Conservation (phyloP, 2,888 invertebrate genomes). For the Oxystoma pomonae region DNA sequence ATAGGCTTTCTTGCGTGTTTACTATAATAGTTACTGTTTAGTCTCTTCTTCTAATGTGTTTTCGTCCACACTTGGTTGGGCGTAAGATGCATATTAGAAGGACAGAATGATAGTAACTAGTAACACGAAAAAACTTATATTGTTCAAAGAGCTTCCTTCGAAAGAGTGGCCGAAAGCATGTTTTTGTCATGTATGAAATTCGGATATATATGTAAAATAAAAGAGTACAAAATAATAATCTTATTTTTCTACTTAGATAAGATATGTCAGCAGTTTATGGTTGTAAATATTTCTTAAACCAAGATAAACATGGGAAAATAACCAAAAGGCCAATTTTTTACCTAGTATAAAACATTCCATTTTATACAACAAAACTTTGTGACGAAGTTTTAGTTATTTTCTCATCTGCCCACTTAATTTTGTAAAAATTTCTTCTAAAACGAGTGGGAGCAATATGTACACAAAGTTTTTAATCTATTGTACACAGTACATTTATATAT, state of each 20-base stretch:
- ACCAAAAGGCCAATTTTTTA: slow-evolving; percentile 34
- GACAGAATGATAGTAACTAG: too few relatives aligned
- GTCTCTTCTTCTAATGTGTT: too few relatives aligned
- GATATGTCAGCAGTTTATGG: slow-evolving; percentile 44
- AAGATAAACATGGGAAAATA: slow-evolving; percentile 40
- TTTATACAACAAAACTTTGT: slow-evolving; percentile 35
- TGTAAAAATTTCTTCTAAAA: not conserved
- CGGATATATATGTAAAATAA: not conserved
- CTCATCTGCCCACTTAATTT: slow-evolving; percentile 35
- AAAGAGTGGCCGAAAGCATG: too few relatives aligned
- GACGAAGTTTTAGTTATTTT: slow-evolving; percentile 41
- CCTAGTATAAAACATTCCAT: slow-evolving; percentile 44
- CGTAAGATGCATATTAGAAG: too few relatives aligned
- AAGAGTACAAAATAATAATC: not conserved
- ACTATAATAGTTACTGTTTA: too few relatives aligned
- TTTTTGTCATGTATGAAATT: too few relatives aligned
- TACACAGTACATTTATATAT: slow-evolving; percentile 38
- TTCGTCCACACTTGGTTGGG: too few relatives aligned
- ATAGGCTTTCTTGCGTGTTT: too few relatives aligned
- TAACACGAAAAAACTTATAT: too few relatives aligned
- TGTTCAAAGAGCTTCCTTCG: too few relatives aligned
- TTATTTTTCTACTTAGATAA: slow-evolving; percentile 13
- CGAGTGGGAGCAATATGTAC: slow-evolving; percentile 40
- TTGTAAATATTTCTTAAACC: slow-evolving; percentile 38
- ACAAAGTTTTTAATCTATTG: slow-evolving; percentile 35